Evolutionary conservation across 35 echinoderm and acorn worm species (phyloP).

Genomic region (Ophioderma brevispina): DNA sequence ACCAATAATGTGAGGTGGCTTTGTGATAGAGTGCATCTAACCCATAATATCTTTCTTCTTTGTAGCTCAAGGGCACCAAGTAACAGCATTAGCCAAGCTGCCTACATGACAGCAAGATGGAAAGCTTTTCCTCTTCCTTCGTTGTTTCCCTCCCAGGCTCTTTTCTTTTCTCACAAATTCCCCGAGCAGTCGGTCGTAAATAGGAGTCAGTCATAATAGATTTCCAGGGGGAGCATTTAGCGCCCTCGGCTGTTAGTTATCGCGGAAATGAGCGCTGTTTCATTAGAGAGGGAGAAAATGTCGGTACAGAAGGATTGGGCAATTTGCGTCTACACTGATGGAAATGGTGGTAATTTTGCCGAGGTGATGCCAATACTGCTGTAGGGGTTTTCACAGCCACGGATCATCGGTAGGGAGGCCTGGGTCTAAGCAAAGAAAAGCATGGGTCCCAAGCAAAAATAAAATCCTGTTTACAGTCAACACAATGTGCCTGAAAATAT

Average conservation of each 20-base stretch:
- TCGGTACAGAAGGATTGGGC: background rate
- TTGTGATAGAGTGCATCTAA: constrained; percentile 5
- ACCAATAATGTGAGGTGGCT: background rate
- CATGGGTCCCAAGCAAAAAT: background rate
- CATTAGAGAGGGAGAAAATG: constrained; percentile 3
- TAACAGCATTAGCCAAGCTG: background rate
- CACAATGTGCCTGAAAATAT: too few relatives aligned
- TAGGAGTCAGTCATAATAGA: constrained; percentile 13
- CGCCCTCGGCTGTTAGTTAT: constrained; percentile 3
- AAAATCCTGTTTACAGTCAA: background rate
- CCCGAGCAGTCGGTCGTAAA: constrained; percentile 4
- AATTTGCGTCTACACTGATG: constrained; percentile 1
- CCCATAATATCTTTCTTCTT: constrained; percentile 1
- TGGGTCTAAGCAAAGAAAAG: background rate
- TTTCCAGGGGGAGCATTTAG: constrained; percentile 2
- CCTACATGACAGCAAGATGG: constrained; percentile 3
- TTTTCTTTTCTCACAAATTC: background rate
- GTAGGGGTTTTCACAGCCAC: background rate
- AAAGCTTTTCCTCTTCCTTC: constrained; percentile 6
- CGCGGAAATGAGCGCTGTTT: background rate
- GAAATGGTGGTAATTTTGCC: background rate
- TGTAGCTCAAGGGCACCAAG: background rate
- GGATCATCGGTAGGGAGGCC: background rate
- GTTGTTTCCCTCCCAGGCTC: background rate
- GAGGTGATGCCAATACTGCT: background rate